Percentiles rank a stretch among this genome's conserved stretches.
phyloP scores from a whole-genome alignment of 2,888 invertebrate species.

The Apoderus coryli region DNA sequence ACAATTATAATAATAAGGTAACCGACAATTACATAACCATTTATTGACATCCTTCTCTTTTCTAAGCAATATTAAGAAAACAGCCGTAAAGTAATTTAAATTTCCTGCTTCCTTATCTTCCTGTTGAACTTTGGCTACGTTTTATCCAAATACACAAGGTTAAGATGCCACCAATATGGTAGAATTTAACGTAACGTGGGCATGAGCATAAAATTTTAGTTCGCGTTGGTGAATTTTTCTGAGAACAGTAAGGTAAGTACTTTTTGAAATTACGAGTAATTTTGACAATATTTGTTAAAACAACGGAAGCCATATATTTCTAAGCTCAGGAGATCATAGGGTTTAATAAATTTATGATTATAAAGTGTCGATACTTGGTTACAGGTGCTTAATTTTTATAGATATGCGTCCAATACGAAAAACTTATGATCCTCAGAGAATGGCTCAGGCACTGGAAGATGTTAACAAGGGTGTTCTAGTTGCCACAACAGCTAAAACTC shows the following conservation, averaged over 20 bases:
- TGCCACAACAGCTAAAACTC: slow-evolving; percentile 7
- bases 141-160: slow-evolving; percentile 3
- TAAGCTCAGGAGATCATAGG: slow-evolving; percentile 3
- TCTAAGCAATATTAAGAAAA: slow-evolving; percentile 1
- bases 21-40: too few species aligned
- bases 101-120: slow-evolving; percentile 1
- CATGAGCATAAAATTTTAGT: slow-evolving; percentile 2
- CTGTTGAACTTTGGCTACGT: slow-evolving; percentile 1
- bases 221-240: slow-evolving; percentile 2
- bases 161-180: slow-evolving; percentile 2
- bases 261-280: slow-evolving; percentile 3
- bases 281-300: slow-evolving; percentile 2
- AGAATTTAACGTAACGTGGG: slow-evolving; percentile 1
- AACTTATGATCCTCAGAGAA: slow-evolving; percentile 3
- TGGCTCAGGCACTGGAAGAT: slow-evolving; percentile 3
- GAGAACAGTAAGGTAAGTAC: slow-evolving; percentile 1
- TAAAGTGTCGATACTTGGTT: not conserved
- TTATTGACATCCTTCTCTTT: too few species aligned
- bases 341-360: slow-evolving; percentile 1
- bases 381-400: not conserved
- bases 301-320: slow-evolving; percentile 5
- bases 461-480: slow-evolving; percentile 1
- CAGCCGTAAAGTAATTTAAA: slow-evolving; percentile 2
- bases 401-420: slow-evolving; percentile 2
- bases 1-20: too few species aligned